Percentiles rank a stretch among this genome's conserved stretches.
These are phyloP conservation scores for Petrocephalus zakoni DNA, from an alignment of 2,113 vertebrate genomes.

Conservation along the genomic window DNA sequence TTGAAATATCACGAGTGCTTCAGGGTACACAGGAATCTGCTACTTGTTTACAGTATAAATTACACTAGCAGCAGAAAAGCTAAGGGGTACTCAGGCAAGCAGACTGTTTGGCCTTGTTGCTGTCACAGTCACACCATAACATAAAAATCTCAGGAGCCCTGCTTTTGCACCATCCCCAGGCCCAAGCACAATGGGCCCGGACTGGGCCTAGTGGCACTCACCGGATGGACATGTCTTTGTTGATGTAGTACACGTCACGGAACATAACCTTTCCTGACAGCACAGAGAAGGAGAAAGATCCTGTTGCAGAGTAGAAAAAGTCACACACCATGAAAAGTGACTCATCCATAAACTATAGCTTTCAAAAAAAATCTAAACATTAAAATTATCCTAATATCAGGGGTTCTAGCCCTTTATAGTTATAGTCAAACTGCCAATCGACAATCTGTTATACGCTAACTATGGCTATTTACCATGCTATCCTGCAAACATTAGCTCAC, in stretches of 20 bases:
- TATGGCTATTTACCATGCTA: too few species aligned
- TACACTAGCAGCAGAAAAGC: not conserved
- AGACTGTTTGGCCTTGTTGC: not conserved
- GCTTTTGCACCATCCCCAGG: not conserved
- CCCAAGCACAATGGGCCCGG: too few species aligned
- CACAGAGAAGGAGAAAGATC: slow-evolving; percentile 96
- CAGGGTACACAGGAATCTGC: not conserved
- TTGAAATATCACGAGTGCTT: not conserved
- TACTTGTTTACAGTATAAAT: not conserved
- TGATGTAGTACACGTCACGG: slow-evolving; percentile 95
- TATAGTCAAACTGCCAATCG: too few species aligned
- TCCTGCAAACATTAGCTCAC: too few species aligned
- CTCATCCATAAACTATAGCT: not conserved
- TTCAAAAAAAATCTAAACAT: not conserved
- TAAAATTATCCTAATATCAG: not conserved
- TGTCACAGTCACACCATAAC: not conserved
- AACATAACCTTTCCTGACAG: slow-evolving; percentile 98
- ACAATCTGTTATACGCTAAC: too few species aligned
- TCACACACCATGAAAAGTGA: not conserved
- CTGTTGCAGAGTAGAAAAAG: slow-evolving; percentile 50
- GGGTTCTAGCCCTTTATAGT: too few species aligned
- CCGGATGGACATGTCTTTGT: slow-evolving; percentile 97
- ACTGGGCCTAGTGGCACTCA: slow-evolving; percentile 42
- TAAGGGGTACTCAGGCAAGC: not conserved
- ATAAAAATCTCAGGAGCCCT: not conserved